A percentile compares a stretch with the other conserved stretches of the same genome.
Evolutionary conservation across 2,113 vertebrate genomes (phyloP).

Genomic region (Progne subis): DNA sequence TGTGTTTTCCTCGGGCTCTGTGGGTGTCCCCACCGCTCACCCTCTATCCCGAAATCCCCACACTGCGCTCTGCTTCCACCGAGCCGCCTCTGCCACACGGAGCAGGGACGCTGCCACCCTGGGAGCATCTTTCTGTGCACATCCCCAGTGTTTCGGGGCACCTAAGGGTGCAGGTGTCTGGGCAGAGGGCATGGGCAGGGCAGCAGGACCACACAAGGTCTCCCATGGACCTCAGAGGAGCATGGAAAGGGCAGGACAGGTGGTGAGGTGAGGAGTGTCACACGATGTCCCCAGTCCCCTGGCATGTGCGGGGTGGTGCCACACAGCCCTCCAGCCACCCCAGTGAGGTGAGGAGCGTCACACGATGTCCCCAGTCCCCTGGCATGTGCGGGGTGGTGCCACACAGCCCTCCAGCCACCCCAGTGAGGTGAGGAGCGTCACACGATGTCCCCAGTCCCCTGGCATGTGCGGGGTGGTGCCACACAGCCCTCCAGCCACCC

Average conservation of each 20-base stretch:
- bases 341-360: no score
- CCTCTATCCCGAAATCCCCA: not conserved
- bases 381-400: fast-evolving
- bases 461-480: fast-evolving
- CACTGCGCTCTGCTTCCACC: not conserved
- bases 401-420: not conserved
- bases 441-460: not conserved
- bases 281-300: not conserved
- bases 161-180: fast-evolving
- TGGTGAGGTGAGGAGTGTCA: not conserved
- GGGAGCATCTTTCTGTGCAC: fast-evolving
- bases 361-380: not conserved
- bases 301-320: fast-evolving
- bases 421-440: no score
- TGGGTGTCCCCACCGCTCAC: not conserved
- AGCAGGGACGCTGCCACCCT: fast-evolving
- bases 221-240: not conserved
- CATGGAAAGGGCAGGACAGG: not conserved
- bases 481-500: not conserved
- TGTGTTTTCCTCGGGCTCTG: not conserved
- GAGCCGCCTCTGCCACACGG: not conserved
- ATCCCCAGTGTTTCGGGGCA: fast-evolving
- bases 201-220: not conserved
- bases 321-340: not conserved
- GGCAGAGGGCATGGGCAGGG: not conserved